Percentiles rank a stretch among this genome's conserved stretches.
Conservation (phyloP, 2,113 vertebrate species). For the Elanus axillaris region DNA sequence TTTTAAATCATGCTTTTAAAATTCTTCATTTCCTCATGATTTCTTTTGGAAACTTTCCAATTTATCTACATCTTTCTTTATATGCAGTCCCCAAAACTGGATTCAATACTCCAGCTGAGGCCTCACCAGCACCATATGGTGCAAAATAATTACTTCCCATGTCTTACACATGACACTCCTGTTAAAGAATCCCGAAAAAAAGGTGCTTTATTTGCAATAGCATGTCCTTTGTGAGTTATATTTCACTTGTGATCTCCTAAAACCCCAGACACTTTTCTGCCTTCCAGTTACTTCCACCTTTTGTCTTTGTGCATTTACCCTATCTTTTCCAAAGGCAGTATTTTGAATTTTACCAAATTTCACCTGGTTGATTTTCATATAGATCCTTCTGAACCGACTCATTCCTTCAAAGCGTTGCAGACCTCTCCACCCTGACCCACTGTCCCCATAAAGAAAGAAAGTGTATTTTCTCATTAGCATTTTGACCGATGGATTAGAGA, state of each 20-base stretch:
- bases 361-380: neutral
- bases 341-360: neutral
- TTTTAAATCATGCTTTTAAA: slow-evolving; percentile 5
- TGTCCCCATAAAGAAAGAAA: neutral
- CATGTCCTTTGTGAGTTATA: slow-evolving; percentile 37
- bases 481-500: neutral
- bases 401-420: neutral
- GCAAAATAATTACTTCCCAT: slow-evolving; percentile 69
- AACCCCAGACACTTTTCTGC: neutral
- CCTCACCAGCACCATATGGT: slow-evolving; percentile 67
- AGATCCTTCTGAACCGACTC: neutral
- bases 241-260: slow-evolving; percentile 1
- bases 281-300: neutral
- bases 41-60: slow-evolving; percentile 59
- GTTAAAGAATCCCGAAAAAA: slow-evolving; percentile 58
- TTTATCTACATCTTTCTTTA: slow-evolving; percentile 63
- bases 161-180: slow-evolving; percentile 68
- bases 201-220: slow-evolving; percentile 56
- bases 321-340: neutral
- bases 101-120: slow-evolving; percentile 66
- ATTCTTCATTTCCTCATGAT: slow-evolving; percentile 40
- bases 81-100: slow-evolving; percentile 58
- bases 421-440: accelerated
- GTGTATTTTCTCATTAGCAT: neutral
- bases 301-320: neutral